phyloP scores from a whole-genome alignment of 2,888 invertebrate species.

The Tetranychus truncatus region DNA sequence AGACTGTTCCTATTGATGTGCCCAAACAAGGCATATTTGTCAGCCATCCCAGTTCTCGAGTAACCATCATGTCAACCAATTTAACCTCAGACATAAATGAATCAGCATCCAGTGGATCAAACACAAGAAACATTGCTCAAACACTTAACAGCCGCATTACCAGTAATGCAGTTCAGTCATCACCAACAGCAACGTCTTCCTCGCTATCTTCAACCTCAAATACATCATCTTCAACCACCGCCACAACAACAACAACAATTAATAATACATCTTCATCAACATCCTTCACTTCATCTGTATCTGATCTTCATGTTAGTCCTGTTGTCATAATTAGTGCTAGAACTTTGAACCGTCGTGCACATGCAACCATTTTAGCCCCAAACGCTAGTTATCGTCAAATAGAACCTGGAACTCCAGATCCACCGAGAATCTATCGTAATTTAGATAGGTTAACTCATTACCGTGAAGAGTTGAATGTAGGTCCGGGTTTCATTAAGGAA shows the following conservation, averaged over 20 bases:
- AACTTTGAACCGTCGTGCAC: slow-evolving; percentile 10
- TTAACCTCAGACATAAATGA: neutral
- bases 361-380: slow-evolving; percentile 15
- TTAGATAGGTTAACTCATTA: slow-evolving; percentile 59
- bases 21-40: slow-evolving; percentile 12
- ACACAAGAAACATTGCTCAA: neutral
- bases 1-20: slow-evolving; percentile 8
- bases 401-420: neutral
- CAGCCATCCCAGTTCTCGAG: neutral
- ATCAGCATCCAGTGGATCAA: neutral
- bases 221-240: neutral
- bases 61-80: neutral
- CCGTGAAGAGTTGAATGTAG: slow-evolving; percentile 66
- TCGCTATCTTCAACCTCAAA: neutral
- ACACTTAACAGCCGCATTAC: neutral
- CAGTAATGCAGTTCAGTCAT: neutral
- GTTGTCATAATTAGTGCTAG: slow-evolving; percentile 15
- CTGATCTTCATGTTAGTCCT: slow-evolving; percentile 13
- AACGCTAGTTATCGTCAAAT: slow-evolving; percentile 14
- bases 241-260: neutral
- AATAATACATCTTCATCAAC: neutral
- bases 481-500: slow-evolving; percentile 79
- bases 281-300: slow-evolving; percentile 10
- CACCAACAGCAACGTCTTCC: slow-evolving; percentile 7
- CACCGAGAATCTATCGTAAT: slow-evolving; percentile 47